These are phyloP conservation scores for Tridacna crocea DNA, from an alignment of 2,888 invertebrate species.

Conservation along the genomic window DNA sequence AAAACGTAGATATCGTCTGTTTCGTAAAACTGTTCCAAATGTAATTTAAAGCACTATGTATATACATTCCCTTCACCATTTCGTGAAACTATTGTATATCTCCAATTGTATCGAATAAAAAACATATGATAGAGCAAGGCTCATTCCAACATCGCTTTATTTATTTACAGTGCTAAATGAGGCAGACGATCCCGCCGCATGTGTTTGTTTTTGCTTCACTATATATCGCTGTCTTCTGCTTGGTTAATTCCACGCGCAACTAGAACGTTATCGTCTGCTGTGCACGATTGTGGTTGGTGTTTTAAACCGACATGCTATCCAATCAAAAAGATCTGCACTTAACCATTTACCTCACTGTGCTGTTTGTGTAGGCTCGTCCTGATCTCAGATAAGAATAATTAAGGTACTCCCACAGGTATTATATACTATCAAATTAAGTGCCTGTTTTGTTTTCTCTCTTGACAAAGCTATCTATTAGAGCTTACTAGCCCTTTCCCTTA, in stretches of 20 bases:
- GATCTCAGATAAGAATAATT: too few relatives aligned
- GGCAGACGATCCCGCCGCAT: constrained; percentile 9
- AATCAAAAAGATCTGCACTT: constrained; percentile 5
- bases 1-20: constrained; percentile 29
- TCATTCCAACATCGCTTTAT: constrained; percentile 25
- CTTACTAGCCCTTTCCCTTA: too few relatives aligned
- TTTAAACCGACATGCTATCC: constrained; percentile 11
- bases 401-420: too few relatives aligned
- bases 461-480: too few relatives aligned
- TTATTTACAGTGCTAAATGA: constrained; percentile 43
- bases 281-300: neutral
- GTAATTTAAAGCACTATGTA: constrained; percentile 18
- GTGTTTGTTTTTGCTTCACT: constrained; percentile 19
- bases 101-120: constrained; percentile 17
- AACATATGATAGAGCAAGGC: constrained; percentile 9
- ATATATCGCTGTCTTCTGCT: constrained; percentile 48
- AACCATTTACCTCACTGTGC: too few relatives aligned
- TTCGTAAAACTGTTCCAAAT: constrained; percentile 31
- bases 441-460: too few relatives aligned
- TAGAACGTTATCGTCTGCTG: constrained; percentile 40
- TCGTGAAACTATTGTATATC: constrained; percentile 16
- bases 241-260: constrained; percentile 44
- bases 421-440: too few relatives aligned
- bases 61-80: constrained; percentile 33
- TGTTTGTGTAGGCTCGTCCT: too few relatives aligned